Base-by-base conservation (phyloP, 2,888 invertebrate genomes). In the Meganola albula region DNA sequence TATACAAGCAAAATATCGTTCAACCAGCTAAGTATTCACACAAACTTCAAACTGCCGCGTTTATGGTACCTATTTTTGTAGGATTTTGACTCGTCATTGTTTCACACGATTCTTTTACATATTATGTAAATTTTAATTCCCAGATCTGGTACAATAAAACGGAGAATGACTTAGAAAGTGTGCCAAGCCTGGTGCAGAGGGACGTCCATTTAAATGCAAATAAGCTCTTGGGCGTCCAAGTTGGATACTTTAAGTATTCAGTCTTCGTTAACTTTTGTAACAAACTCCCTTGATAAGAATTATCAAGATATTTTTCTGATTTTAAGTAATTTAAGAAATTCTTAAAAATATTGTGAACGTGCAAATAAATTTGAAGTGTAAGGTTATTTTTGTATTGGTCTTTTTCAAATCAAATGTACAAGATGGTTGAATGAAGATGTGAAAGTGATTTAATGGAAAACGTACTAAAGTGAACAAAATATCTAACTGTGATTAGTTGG, bases 201-300 rank as follows among this genome's bases (percentile, higher is more conserved):
- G 57, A 49, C 38, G 45, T 51, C 59, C 63, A 77, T 83, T 80
- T 67, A 74, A 47, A 84, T 84, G 83, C 68, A 78, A 83, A 83
- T 83, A 31, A 43, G 48, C 44, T 40, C 34, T 37, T 44, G 53
- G 50, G 50, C 58, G 60, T 57, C 53, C 53, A 58, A 65, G 48
- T 63, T 57, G 40, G 13, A 40, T 36, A 40, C 50, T 38, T 37
- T n/a, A n/a, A n/a, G n/a, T n/a, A n/a, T n/a, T n/a, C 32, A 44
- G 42, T 33, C 48, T 52, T 44, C 43, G 37, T 37, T 41, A 37
- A 51, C 29, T 46, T 42, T 14, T 21, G 34, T 23, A 34, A 45
- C 27, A 53, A 54, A 57, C 20, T 20, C 8, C n/a, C n/a, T 20
- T 20, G 20, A n/a, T n/a, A n/a, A n/a, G n/a, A n/a, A n/a, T n/a